Evolutionary conservation across 2,888 invertebrate genomes (phyloP), one percentile per base, ranked within the genome.

Genomic region (Rotaria socialis): DNA sequence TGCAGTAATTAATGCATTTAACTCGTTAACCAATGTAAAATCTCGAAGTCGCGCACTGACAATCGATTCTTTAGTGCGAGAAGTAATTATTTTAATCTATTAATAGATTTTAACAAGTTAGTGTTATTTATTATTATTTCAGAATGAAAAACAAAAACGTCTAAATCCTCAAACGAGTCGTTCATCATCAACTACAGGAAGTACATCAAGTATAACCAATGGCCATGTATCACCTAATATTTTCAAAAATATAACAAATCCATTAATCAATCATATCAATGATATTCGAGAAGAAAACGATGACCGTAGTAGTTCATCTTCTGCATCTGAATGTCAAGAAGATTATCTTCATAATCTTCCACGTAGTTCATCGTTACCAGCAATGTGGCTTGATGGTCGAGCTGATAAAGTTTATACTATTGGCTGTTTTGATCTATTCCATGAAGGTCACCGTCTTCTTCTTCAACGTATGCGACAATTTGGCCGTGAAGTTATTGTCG

Each of bases 401-500:
- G 88, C 89, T 84, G 89, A 89, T 75, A 88, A 89, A 85, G 89
- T 89, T 14, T 90, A 89, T 88, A 89, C 89, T 2, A 88, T 90
- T 27, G 90, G 90, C 50, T 90, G 90, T 87, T 90, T 90, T 87
- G 90, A 90, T 86, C 87, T 90, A 58, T 90, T 90, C 87, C 90
- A 90, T 84, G 87, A 88, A 43, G 90, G 90, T 24, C 90, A 90
- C 86, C 87, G 88, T 6, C 87, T 87, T 58, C 86, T 90, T 22
- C 85, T 90, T 60, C 88, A 89, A 85, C 88, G 89, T 75, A 88
- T 90, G 88, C 88, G 88, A 75, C 85, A 87, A 16, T 85, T 89
- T 14, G 90, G 89, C 0, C 89, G 88, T 88, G 89, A 89, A 89
- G 90, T 89, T 35, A 86, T 43, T 84, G 84, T 52, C 11, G 86